Base-by-base conservation (phyloP, 2,888 invertebrate genomes). In the Phortica magna region DNA sequence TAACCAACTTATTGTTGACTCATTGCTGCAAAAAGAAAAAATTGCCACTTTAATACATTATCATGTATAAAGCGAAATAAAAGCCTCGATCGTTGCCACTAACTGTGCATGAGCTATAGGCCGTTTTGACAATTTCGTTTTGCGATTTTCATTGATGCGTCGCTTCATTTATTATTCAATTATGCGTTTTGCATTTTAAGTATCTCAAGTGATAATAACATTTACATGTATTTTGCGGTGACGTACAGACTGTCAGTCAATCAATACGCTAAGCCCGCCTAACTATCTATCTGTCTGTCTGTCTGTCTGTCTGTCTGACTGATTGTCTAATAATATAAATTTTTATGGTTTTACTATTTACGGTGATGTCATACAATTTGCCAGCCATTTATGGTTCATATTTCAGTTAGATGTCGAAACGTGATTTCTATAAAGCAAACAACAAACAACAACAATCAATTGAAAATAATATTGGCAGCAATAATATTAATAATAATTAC, bases 321-420 rank as follows among this genome's bases (percentile, higher is more conserved):
- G 19, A 9, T 17, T 17, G 59, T 61, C 61, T 61, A 61, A 22
- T 22, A 61, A 61, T 12, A 61, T 61, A 61, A 61, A 43, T 22
- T 57, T 53, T 86, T 86, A 85, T 86, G 88, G 85, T 84, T 83
- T 72, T 84, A 64, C 83, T 83, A 79, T 79, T 83, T 80, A 83
- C 80, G 81, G 88, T 88, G 89, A 89, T 89, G 89, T 88, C 88
- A 88, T 87, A 53, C 74, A 31, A 67, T 39, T 68, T 68, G 57
- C 64, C 64, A 73, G 42, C 84, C 88, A 76, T 88, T 81, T 85
- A 85, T 84, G 89, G 87, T 81, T 88, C 85, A 88, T 80, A 85
- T 88, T 88, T 89, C 89, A 88, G 82, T 84, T 88, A 83, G 80
- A 78, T 80, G 80, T 64, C 12, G 39, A 64, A 64, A 64, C 64